Base-by-base conservation (phyloP, 2,797 vertebrate genomes). In the Aratinga solstitialis region DNA sequence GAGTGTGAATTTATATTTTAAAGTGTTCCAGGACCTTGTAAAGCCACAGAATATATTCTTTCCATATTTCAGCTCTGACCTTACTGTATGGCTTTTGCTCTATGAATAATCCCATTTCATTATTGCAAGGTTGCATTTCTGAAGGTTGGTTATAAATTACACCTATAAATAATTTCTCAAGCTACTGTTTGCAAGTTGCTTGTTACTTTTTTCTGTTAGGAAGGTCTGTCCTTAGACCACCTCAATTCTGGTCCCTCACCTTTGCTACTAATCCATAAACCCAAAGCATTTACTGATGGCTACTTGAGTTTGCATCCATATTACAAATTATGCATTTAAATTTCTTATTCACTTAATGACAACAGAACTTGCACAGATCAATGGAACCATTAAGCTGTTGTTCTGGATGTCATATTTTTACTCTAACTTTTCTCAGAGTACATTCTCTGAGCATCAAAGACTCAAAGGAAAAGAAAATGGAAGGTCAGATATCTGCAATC, bases 31-130 rank as follows among this genome's bases (percentile, higher is more conserved):
- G 83, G 92, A 67, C n/a, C 54, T 77, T 92, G 85, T 91, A 89
- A 95, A 96, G 63, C 80, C 83, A 90, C 68, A 74, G 83, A 93
- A 95, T 88, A 89, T 93, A 93, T 94, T 73, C 84, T 94, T 96
- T 90, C 74, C 67, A 36, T 89, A 96, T 96, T 95, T 95, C 96
- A 97, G 90, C 67, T 90, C 82, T 96, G 92, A 93, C 94, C 90
- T 94, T 94, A 90, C 47, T 12, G 6, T 73, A 90, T 90, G 87
- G 83, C 77, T 89, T 91, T 77, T 94, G 74, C 68, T 94, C 85
- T 77, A 87, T 79, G 94, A 94, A 94, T 94, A 93, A 94, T 94
- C 87, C 78, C 59, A 71, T 94, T 95, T 95, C 88, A 82, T 89
- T 95, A 90, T 56, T 82, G 93, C 83, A 93, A 94, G 93, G 92